Conservation (phyloP, 2,797 vertebrate species). For the Anguilla marmorata region DNA sequence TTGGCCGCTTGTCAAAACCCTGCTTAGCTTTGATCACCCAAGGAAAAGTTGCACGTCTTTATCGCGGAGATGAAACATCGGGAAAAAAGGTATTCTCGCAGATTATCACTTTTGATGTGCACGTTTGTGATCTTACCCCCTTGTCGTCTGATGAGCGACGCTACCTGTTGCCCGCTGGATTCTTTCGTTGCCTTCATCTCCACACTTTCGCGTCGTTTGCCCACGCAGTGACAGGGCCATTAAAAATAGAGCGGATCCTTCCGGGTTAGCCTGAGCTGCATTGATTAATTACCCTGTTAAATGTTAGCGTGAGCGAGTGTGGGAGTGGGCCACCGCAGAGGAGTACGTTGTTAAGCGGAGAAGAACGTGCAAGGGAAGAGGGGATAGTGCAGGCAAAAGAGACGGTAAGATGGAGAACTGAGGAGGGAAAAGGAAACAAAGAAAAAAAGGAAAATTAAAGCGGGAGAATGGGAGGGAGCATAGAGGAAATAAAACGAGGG, state of each 20-base stretch:
- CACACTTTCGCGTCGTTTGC: neutral
- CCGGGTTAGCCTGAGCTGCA: neutral
- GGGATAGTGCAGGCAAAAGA: neutral
- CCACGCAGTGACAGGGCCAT: constrained; percentile 9
- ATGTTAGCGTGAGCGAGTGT: constrained; percentile 7
- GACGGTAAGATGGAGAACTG: neutral
- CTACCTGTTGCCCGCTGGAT: neutral
- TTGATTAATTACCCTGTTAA: constrained; percentile 29
- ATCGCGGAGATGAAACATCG: neutral
- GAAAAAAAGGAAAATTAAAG: neutral
- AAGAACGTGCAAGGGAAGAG: neutral
- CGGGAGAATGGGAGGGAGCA: neutral
- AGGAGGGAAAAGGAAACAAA: neutral
- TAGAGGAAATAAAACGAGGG: neutral
- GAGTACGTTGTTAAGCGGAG: neutral
- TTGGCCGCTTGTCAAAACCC: neutral
- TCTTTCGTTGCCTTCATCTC: neutral
- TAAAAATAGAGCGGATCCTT: constrained; percentile 20
- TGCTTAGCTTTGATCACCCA: neutral
- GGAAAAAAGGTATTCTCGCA: neutral
- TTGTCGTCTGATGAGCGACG: neutral
- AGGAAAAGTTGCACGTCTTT: neutral
- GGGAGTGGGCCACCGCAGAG: constrained; percentile 1
- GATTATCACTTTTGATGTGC: neutral
- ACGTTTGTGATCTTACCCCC: constrained; percentile 5